These are phyloP conservation scores for Ornithoptera alexandrae DNA, from an alignment of 2,888 invertebrate genomes.

Conservation along the genomic window DNA sequence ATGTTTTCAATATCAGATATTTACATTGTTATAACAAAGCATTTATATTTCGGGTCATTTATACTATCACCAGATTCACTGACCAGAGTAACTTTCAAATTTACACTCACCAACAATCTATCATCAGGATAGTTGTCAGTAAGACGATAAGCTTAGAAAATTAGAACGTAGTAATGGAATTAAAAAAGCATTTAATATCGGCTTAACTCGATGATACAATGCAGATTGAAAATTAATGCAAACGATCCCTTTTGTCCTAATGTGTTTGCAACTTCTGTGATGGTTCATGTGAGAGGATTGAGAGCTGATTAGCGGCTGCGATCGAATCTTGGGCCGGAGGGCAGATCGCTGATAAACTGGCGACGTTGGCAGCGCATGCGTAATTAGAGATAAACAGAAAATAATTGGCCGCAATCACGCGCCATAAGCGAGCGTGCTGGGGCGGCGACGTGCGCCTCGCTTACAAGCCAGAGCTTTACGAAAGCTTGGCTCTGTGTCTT, in stretches of 20 bases:
- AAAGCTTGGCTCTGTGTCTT: constrained; percentile 42
- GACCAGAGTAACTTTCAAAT: constrained; percentile 17
- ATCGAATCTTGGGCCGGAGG: constrained; percentile 76
- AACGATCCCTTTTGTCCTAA: constrained; percentile 18
- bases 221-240: constrained; percentile 25
- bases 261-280: constrained; percentile 51
- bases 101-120: constrained; percentile 3
- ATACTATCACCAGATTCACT: constrained; percentile 1
- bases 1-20: background rate
- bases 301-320: constrained; percentile 70
- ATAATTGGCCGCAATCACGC: constrained; percentile 79
- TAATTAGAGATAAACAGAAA: constrained; percentile 80
- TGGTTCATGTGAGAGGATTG: constrained; percentile 67
- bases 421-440: constrained; percentile 65
- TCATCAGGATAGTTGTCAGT: constrained; percentile 13
- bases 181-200: constrained; percentile 22
- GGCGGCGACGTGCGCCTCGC: constrained; percentile 45
- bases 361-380: constrained; percentile 76
- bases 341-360: constrained; percentile 72
- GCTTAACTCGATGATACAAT: constrained; percentile 6
- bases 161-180: constrained; percentile 10
- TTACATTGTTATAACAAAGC: background rate
- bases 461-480: constrained; percentile 44
- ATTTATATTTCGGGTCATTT: background rate
- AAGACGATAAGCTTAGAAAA: constrained; percentile 12